phyloP scores from a whole-genome alignment of 1,140 invertebrate genomes.

The Lepidurus couesii region DNA sequence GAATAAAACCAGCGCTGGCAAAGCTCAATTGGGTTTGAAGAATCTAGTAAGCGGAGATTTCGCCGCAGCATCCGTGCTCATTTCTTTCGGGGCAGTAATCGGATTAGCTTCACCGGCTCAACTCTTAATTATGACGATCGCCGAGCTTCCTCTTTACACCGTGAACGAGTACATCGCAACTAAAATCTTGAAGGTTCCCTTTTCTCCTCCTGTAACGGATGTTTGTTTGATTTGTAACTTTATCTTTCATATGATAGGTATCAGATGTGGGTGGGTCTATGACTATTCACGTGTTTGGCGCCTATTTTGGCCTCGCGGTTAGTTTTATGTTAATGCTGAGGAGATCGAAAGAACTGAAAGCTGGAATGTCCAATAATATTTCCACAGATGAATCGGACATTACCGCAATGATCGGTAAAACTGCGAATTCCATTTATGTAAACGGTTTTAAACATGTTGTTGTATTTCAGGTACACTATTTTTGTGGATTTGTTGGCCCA shows the following conservation, averaged over 20 bases:
- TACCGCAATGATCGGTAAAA: slow-evolving; percentile 26
- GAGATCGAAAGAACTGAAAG: not conserved
- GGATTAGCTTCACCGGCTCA: slow-evolving; percentile 50
- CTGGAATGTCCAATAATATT: slow-evolving; percentile 1
- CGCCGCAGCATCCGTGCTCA: slow-evolving; percentile 48
- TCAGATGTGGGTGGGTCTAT: slow-evolving; percentile 54
- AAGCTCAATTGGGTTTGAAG: not conserved
- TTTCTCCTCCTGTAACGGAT: not conserved
- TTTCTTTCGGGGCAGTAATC: slow-evolving; percentile 51
- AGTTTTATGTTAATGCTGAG: slow-evolving; percentile 24
- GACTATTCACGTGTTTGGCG: slow-evolving; percentile 54
- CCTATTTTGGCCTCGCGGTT: slow-evolving; percentile 53
- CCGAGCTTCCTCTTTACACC: slow-evolving; percentile 46
- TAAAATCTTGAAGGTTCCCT: slow-evolving; percentile 43
- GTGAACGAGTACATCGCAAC: slow-evolving; percentile 48
- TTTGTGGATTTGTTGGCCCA: slow-evolving; percentile 54
- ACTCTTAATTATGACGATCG: slow-evolving; percentile 46
- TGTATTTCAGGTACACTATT: slow-evolving; percentile 47
- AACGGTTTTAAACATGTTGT: not conserved
- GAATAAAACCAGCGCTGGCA: slow-evolving; percentile 38
- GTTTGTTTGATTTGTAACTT: not conserved
- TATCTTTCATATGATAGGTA: slow-evolving; percentile 41
- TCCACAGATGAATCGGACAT: slow-evolving; percentile 22
- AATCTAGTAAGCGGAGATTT: slow-evolving; percentile 50
- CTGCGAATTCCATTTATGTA: no score